Percentiles rank a stretch among this genome's conserved stretches.
Evolutionary conservation across 2,113 vertebrate genomes (phyloP).

Genomic region (Ploceus nigricollis): DNA sequence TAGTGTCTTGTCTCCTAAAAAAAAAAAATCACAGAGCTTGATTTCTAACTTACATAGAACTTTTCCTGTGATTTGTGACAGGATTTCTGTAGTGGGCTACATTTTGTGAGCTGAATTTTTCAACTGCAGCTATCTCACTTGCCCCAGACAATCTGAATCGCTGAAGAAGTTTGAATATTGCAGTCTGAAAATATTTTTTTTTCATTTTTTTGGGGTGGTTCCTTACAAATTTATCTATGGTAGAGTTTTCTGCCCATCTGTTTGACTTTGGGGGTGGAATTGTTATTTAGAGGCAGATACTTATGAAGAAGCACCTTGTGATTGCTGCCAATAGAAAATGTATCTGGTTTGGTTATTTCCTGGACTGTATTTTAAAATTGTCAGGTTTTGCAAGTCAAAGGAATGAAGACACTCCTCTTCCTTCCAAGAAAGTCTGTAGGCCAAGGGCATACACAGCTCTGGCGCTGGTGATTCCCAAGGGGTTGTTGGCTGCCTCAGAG

Average conservation of each 20-base stretch:
- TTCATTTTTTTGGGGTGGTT: background rate
- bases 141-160: constrained; percentile 66
- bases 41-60: constrained; percentile 46
- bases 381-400: background rate
- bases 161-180: constrained; percentile 74
- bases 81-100: constrained; percentile 71
- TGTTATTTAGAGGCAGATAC: background rate
- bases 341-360: background rate
- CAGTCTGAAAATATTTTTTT: background rate
- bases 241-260: background rate
- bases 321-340: background rate
- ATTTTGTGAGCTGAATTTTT: constrained; percentile 66
- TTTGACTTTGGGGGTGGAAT: background rate
- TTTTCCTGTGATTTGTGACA: constrained; percentile 59
- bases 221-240: background rate
- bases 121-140: constrained; percentile 56
- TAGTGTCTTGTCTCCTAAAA: background rate
- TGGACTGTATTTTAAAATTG: background rate
- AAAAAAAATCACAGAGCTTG: background rate
- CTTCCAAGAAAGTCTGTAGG: background rate
- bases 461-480: background rate
- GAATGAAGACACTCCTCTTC: background rate
- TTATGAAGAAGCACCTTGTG: background rate
- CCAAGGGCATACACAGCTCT: background rate
- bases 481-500: background rate